Evolutionary conservation across 2,797 vertebrate genomes (phyloP).

Genomic region (Xyrichtys novacula): DNA sequence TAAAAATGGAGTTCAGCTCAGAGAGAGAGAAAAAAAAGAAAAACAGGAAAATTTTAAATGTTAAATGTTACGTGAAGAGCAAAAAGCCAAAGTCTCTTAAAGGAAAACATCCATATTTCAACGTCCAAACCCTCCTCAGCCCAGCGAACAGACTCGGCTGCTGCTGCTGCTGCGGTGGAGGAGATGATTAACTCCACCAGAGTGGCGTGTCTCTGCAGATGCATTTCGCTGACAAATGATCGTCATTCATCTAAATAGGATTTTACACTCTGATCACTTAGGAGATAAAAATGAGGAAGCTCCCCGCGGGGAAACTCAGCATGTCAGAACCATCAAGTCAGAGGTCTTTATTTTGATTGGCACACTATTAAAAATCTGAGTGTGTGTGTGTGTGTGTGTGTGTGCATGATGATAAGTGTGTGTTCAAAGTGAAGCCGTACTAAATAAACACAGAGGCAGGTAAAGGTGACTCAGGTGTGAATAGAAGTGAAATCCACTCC

Average conservation of each 20-base stretch:
- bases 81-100: conserved; percentile 30
- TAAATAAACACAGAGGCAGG: conserved; percentile 61
- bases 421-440: too few species aligned
- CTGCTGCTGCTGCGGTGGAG: background rate
- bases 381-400: conserved; percentile 11
- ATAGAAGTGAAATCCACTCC: too few species aligned
- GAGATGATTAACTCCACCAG: conserved; percentile 26
- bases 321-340: conserved; percentile 21
- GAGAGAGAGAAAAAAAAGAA: background rate
- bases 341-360: conserved; percentile 54
- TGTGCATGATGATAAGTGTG: conserved; percentile 58
- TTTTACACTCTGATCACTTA: conserved; percentile 24
- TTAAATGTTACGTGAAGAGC: conserved; percentile 25
- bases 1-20: conserved; percentile 1
- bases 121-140: conserved; percentile 12
- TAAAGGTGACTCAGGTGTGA: conserved; percentile 72
- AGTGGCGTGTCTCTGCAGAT: background rate
- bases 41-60: conserved; percentile 5
- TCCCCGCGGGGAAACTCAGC: conserved; percentile 18
- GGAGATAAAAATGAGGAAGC: conserved; percentile 31
- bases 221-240: conserved; percentile 28
- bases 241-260: conserved; percentile 25
- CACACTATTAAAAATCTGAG: conserved; percentile 59
- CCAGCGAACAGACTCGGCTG: too few species aligned
- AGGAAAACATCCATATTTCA: conserved; percentile 29